Evolutionary conservation across 1,140 invertebrate species (phyloP).

Genomic region (Goniozus legneri): DNA sequence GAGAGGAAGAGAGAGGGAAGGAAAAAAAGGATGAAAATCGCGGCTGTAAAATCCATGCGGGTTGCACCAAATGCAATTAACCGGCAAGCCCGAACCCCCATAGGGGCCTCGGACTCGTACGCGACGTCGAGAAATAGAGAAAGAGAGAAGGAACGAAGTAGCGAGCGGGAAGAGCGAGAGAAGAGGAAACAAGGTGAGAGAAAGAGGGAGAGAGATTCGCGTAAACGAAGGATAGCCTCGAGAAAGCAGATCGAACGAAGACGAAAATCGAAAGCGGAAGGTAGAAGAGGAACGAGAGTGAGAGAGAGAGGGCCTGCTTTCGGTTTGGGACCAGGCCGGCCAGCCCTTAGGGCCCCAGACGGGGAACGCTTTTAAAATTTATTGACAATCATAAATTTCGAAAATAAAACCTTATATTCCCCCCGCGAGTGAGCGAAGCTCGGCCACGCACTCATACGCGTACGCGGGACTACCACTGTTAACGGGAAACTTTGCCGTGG

Average conservation of each 20-base stretch:
- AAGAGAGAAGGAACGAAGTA: constrained; percentile 18
- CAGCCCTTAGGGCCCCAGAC: constrained; percentile 55
- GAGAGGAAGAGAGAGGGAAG: constrained; percentile 18
- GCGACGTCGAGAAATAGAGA: constrained; percentile 17
- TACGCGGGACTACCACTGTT: not conserved
- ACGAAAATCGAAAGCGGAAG: constrained; percentile 9
- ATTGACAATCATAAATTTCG: constrained; percentile 59
- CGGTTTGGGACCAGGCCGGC: constrained; percentile 46
- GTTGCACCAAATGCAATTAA: constrained; percentile 52
- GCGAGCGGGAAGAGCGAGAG: constrained; percentile 23
- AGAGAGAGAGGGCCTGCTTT: constrained; percentile 33
- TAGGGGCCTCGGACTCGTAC: constrained; percentile 33
- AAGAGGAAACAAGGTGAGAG: constrained; percentile 14
- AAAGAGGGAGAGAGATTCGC: constrained; percentile 11
- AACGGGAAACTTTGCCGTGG: not conserved
- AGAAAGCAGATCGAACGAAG: constrained; percentile 2
- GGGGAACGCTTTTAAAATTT: constrained; percentile 58
- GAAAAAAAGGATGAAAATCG: constrained; percentile 48
- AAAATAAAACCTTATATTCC: constrained; percentile 58
- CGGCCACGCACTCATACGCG: not conserved
- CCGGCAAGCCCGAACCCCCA: constrained; percentile 46
- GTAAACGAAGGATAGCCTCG: constrained; percentile 18
- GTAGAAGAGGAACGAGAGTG: constrained; percentile 8
- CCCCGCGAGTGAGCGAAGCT: constrained; percentile 14
- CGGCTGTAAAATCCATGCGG: constrained; percentile 49